A percentile compares a stretch with the other conserved stretches of the same genome.
Conservation (phyloP, 2,888 invertebrate species). For the Gandaritis pyraliata region DNA sequence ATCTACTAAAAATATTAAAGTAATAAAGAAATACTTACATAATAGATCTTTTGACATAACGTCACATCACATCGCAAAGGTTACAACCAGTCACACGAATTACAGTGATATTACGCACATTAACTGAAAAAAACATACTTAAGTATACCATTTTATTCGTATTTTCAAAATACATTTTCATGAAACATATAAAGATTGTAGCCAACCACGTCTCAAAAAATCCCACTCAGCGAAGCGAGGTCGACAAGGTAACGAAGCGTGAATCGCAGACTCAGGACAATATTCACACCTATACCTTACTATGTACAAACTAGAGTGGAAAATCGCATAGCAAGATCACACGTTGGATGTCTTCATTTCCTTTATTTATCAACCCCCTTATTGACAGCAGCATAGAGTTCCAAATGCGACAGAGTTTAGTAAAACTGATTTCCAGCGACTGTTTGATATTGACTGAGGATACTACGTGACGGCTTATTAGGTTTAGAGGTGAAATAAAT, state of each 20-base stretch:
- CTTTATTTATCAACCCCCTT: slow-evolving; percentile 18
- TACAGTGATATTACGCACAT: background rate
- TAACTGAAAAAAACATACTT: background rate
- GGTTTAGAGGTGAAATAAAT: slow-evolving; percentile 49
- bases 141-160: slow-evolving; percentile 8
- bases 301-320: slow-evolving; percentile 39
- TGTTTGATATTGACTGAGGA: slow-evolving; percentile 58
- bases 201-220: slow-evolving; percentile 43
- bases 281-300: slow-evolving; percentile 41
- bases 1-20: too few relatives aligned
- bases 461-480: slow-evolving; percentile 54
- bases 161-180: slow-evolving; percentile 10
- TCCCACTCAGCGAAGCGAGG: slow-evolving; percentile 44
- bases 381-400: slow-evolving; percentile 22
- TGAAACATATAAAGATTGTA: slow-evolving; percentile 13
- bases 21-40: too few relatives aligned
- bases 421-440: slow-evolving; percentile 37
- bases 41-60: background rate
- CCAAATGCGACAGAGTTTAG: slow-evolving; percentile 18
- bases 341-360: slow-evolving; percentile 4
- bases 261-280: slow-evolving; percentile 57
- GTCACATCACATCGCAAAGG: background rate
- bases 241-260: slow-evolving; percentile 60
- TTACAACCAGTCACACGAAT: background rate
- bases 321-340: slow-evolving; percentile 24